Percentiles rank a stretch among this genome's conserved stretches.
These are phyloP conservation scores for Drosophila bifasciata DNA, from an alignment of 1,140 invertebrate genomes.

Conservation along the genomic window DNA sequence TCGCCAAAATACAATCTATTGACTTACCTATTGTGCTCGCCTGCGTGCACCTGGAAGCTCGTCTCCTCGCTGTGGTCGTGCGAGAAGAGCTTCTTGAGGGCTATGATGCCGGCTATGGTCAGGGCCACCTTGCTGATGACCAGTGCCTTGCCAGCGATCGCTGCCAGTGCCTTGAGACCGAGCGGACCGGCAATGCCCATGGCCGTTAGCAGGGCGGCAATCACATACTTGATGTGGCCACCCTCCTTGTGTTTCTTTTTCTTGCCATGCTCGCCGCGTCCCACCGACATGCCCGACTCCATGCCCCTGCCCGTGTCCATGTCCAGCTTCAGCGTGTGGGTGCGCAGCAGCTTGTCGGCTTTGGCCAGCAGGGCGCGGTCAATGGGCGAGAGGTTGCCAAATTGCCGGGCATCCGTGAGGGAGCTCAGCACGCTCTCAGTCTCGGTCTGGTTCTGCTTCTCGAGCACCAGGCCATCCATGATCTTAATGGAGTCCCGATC, in stretches of 20 bases:
- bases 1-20: too few relatives aligned
- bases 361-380: conserved; percentile 76
- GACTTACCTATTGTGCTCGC: conserved; percentile 86
- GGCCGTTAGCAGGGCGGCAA: conserved; percentile 87
- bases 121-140: conserved; percentile 89
- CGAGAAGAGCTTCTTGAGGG: conserved; percentile 88
- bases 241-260: conserved; percentile 71
- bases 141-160: conserved; percentile 88
- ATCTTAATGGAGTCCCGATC: conserved; percentile 86
- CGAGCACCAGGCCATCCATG: conserved; percentile 86
- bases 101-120: conserved; percentile 88
- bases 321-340: conserved; percentile 77
- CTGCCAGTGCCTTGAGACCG: conserved; percentile 87
- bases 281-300: conserved; percentile 16
- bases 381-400: conserved; percentile 60
- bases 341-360: conserved; percentile 74
- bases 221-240: conserved; percentile 85
- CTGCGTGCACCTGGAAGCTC: conserved; percentile 88
- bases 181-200: conserved; percentile 87
- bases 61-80: conserved; percentile 86
- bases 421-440: conserved; percentile 70
- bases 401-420: conserved; percentile 71
- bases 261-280: conserved; percentile 52
- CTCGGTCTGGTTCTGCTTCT: conserved; percentile 85
- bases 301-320: conserved; percentile 30